Evolutionary conservation across 1,140 invertebrate genomes (phyloP).

Genomic region (Contarinia nasturtii): DNA sequence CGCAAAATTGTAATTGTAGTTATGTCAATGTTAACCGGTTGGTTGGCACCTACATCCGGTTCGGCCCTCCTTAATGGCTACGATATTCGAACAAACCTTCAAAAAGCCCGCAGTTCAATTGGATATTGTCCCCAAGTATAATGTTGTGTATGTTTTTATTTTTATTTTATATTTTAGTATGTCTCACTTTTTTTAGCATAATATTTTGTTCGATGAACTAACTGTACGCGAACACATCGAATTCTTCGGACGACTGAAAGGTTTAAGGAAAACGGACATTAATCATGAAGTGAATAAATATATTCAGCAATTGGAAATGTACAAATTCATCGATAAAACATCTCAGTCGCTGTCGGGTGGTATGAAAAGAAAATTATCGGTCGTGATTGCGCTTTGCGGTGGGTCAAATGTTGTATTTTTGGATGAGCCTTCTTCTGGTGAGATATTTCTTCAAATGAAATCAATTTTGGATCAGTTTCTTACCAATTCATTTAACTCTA

Average conservation of each 20-base stretch:
- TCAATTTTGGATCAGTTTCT: too few species aligned
- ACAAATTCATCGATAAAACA: conserved; percentile 32
- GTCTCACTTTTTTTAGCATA: conserved; percentile 54
- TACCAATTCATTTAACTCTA: too few species aligned
- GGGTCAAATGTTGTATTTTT: conserved; percentile 52
- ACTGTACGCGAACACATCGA: conserved; percentile 72
- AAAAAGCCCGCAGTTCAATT: conserved; percentile 36
- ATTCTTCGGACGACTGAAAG: conserved; percentile 62
- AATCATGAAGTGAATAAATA: conserved; percentile 31
- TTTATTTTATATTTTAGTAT: conserved; percentile 68
- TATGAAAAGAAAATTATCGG: conserved; percentile 64
- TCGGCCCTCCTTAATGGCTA: conserved; percentile 48
- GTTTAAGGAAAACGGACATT: conserved; percentile 34
- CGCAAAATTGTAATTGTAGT: conserved; percentile 20
- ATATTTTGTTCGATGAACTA: conserved; percentile 59
- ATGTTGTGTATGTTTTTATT: conserved; percentile 66
- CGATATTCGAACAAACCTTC: conserved; percentile 36
- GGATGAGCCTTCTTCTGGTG: conserved; percentile 92
- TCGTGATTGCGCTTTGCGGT: conserved; percentile 59
- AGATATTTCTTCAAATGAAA: conserved; percentile 87
- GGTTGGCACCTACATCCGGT: conserved; percentile 49
- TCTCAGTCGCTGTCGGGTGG: conserved; percentile 55
- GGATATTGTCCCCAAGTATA: conserved; percentile 77
- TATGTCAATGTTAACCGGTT: conserved; percentile 54
- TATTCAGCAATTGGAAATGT: conserved; percentile 42